These are phyloP conservation scores for Geotrupes spiniger DNA, from an alignment of 2,888 invertebrate species.

Conservation along the genomic window DNA sequence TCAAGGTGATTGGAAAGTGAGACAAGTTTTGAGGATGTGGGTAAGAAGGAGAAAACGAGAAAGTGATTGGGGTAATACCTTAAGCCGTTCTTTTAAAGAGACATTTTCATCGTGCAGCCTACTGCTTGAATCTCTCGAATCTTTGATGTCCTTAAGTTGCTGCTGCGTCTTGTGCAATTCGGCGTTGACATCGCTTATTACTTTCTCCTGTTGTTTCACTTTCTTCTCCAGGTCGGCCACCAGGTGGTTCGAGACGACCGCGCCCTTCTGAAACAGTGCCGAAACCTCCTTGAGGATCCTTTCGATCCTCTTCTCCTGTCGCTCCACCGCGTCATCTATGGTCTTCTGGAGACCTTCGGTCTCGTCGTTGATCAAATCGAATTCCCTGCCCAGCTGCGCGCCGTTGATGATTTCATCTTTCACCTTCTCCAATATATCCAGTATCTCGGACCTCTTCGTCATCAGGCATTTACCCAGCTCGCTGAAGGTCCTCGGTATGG, in stretches of 20 bases:
- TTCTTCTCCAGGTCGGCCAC: slow-evolving; percentile 32
- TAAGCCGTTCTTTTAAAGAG: slow-evolving; percentile 15
- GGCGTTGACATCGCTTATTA: slow-evolving; percentile 10
- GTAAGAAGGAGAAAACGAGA: too few species aligned
- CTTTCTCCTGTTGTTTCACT: slow-evolving; percentile 23
- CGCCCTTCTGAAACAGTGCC: slow-evolving; percentile 29
- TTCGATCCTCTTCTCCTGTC: slow-evolving; percentile 36
- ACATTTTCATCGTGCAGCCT: slow-evolving; percentile 18
- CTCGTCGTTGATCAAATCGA: slow-evolving; percentile 34
- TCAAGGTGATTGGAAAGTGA: too few species aligned
- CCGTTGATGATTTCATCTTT: slow-evolving; percentile 35
- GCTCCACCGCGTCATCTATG: slow-evolving; percentile 35
- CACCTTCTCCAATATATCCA: slow-evolving; percentile 38
- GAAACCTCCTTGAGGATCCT: slow-evolving; percentile 37
- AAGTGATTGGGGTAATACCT: too few species aligned
- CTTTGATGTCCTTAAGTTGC: slow-evolving; percentile 20
- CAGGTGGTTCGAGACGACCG: slow-evolving; percentile 13
- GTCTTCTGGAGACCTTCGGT: slow-evolving; percentile 36
- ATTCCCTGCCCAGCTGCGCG: slow-evolving; percentile 32
- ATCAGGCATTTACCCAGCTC: slow-evolving; percentile 42
- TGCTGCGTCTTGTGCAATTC: slow-evolving; percentile 23
- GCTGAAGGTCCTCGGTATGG: slow-evolving; percentile 39
- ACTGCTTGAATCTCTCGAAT: slow-evolving; percentile 5
- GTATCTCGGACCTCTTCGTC: slow-evolving; percentile 34
- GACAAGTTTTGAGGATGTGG: too few species aligned